Evolutionary conservation across 2,113 vertebrate species (phyloP), one percentile per base, ranked within the genome.

Genomic region (Casuarius casuarius): DNA sequence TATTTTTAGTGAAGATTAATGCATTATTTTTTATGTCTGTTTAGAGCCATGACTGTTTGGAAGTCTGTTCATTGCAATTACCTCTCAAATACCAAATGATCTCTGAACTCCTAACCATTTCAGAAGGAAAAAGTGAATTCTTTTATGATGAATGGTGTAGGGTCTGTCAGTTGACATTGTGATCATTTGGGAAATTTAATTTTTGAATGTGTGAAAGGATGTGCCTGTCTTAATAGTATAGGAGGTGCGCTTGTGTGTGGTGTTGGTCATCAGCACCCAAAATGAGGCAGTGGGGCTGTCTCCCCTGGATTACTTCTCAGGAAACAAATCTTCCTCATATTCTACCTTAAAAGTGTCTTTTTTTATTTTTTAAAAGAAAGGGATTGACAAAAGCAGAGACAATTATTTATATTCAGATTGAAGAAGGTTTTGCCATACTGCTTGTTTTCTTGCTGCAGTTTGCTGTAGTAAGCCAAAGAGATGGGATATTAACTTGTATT

Each of bases 1-100:
- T 22, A 33, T 86, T 78, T 86, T 74, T 89, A 74, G 90, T 91
- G 76, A 87, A 95, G 95, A 94, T 91, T 81, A 91, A 92, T 89
- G 80, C 7, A 19, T 84, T 94, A 56, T 94, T 96, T 95, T 95
- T 85, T 68, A 84, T 87, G 73, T 71, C 54, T 94, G 26, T n/a
- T 42, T 90, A 38, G 65, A 65, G 38, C 85, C 75, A 42, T 38
- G 58, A 81, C 46, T 86, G 62, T 80, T 82, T 56, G 76, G 26
- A 46, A 78, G 66, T 77, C 49, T 77, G 28, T 67, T 88, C 86
- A 65, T 90, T 87, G 33, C 48, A 68, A 15, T 75, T 72, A 70
- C 42, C 33, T 35, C 25, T 70, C 66, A 84, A 87, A 33, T 84
- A 87, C 54, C 86, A 68, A 83, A 65, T 68, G 26, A 49, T 71